Evolutionary conservation across 2,888 invertebrate species (phyloP), one percentile per base, ranked within the genome.

Genomic region (Sesamia inferens): DNA sequence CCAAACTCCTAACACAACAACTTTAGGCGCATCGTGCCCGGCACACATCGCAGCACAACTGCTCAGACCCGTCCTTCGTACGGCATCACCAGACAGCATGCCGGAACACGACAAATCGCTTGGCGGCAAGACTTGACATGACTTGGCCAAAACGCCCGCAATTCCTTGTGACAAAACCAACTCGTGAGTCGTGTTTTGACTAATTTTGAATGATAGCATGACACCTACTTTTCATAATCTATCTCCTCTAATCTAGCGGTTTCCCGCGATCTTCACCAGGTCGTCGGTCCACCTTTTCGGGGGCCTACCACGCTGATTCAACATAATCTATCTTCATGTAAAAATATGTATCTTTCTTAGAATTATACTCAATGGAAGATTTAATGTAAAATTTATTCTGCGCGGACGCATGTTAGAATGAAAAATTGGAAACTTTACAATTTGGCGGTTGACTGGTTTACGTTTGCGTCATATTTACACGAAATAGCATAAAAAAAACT

Each of bases 401-500:
- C 51, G 47, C 58, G 19, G 58, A 24, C 62, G 64, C 61, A 42
- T 8, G 55, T 54, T 51, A 0, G 13, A 64, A 63, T 68, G 65
- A 73, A 76, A 71, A 76, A 83, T 79, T 73, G 58, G 66, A 80
- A 73, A 65, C 64, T 68, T 44, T 62, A 70, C 69, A 70, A 79
- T 54, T 81, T 54, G 70, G 11, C 74, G 19, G 67, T 51, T n/a
- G 61, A 63, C 16, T 31, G 55, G 55, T 31, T 55, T 66, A 31
- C 44, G 55, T 74, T 79, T 83, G 64, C 80, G 74, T 82, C 63
- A 71, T 71, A 67, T 67, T 71, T 47, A 79, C 65, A 67, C 51
- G 72, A 79, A 83, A 67, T n/a, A 11, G 69, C 69, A 78, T 82
- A 69, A 68, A 67, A 39, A 39, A 55, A 66, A 24, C 6, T 57